A percentile compares a stretch with the other conserved stretches of the same genome.
These are phyloP conservation scores for Colinus virginianus DNA, from an alignment of 2,113 vertebrate species.

Conservation along the genomic window DNA sequence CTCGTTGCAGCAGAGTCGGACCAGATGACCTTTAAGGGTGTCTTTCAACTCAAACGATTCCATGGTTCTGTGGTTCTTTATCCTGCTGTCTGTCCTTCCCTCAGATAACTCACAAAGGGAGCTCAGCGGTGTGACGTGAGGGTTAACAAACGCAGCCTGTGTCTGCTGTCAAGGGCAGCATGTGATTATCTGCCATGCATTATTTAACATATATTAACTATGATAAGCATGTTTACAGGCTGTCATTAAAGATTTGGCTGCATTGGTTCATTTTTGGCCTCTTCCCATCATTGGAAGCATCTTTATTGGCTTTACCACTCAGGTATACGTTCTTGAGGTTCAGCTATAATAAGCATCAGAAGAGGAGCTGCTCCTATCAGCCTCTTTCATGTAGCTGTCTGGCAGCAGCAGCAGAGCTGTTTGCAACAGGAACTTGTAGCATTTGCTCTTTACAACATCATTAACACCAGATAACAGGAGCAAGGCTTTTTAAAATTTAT, in stretches of 20 bases:
- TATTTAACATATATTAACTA: neutral
- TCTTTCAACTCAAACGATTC: too few relatives aligned
- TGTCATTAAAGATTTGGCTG: neutral
- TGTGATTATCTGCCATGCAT: neutral
- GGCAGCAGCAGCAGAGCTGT: neutral
- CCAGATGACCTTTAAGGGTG: too few relatives aligned
- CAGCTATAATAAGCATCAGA: neutral
- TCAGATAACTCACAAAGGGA: neutral
- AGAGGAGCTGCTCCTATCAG: neutral
- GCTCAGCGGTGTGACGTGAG: neutral
- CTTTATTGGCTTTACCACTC: neutral
- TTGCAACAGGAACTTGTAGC: neutral
- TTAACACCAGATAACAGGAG: conserved; percentile 21
- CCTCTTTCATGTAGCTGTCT: neutral
- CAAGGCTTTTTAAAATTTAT: neutral
- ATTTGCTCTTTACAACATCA: conserved; percentile 6
- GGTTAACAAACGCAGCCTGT: neutral
- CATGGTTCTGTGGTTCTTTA: too few relatives aligned
- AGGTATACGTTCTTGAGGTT: neutral
- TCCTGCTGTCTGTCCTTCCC: neutral
- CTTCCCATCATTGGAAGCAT: neutral
- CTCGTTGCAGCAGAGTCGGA: too few relatives aligned
- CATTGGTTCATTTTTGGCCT: neutral
- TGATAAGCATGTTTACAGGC: neutral
- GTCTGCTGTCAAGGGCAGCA: rapidly evolving